A percentile compares a stretch with the other conserved stretches of the same genome.
Evolutionary conservation across 2,888 invertebrate species (phyloP).

Genomic region (Bruchidius siliquastri): DNA sequence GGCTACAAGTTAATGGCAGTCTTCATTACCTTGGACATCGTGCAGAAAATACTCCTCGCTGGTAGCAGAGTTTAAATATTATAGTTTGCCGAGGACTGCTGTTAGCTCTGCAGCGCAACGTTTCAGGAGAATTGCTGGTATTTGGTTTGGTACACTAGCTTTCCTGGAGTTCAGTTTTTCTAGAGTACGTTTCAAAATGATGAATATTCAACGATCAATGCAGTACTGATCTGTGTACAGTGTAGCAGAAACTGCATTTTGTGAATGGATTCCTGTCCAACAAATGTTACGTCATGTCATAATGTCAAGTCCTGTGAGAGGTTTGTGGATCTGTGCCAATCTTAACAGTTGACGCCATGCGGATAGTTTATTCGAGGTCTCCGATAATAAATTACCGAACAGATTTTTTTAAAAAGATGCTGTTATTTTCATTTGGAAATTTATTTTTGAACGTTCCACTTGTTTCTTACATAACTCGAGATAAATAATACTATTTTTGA

Average conservation of each 20-base stretch:
- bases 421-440: not conserved
- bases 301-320: not conserved
- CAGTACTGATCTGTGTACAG: no score
- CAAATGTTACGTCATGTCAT: not conserved
- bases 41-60: no score
- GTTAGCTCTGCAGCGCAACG: no score
- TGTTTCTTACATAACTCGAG: not conserved
- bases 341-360: not conserved
- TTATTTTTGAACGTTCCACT: not conserved
- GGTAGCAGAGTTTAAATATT: no score
- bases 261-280: not conserved
- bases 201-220: no score
- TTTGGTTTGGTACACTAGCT: no score
- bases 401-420: not conserved
- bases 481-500: not conserved
- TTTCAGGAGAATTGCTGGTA: no score
- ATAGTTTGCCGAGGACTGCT: no score
- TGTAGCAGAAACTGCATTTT: not conserved
- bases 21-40: no score
- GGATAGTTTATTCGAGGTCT: not conserved
- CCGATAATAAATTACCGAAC: not conserved
- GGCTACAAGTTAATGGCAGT: no score
- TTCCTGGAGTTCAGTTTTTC: no score
- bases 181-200: no score
- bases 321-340: not conserved